Base-by-base conservation (phyloP, 2,888 invertebrate species). In the Dicycla oo region DNA sequence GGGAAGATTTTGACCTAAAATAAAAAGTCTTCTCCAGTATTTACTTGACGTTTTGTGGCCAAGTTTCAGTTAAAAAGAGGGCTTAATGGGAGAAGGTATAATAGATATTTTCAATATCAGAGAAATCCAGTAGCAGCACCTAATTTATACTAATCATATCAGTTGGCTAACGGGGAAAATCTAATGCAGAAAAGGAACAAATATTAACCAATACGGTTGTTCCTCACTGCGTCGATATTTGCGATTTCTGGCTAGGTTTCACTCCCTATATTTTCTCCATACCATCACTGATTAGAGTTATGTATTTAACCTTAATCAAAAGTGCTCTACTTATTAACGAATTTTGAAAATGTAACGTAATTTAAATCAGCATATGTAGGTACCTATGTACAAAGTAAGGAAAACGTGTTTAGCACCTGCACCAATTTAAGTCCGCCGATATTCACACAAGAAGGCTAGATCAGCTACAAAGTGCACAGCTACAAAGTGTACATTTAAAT, bases 401-500 rank as follows among this genome's bases (percentile, higher is more conserved):
- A 49, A 30, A 49, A 18, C 18, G 5, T 8, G 11, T 60, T 60
- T 26, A 34, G 23, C 20, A n/a, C 30, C 11, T 51, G 38, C 54
- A 38, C 61, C 43, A 30, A 56, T 77, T 23, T 54, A 75, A 77
- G 60, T 53, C 40, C 15, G 38, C 26, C 11, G 20, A 43, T 13
- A 49, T 68, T 66, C 20, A 6, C 43, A 65, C 63, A 65, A 54
- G 81, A 61, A 73, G 82, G 73, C 82, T 78, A 78, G 80, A 80
- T 63, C 13, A 20, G 68, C 30, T 82, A 78, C 73, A 73, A 73
- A 73, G 68, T 70, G 70, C n/a, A n/a, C 13, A 20, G 68, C 30
- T 82, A 78, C 73, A 73, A 73, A 73, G 68, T 83, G 69, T 61
- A 51, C 70, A 65, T 80, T 81, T 80, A 80, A 81, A 88, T 87